A percentile compares a stretch with the other conserved stretches of the same genome.
These are phyloP conservation scores for Patella depressa DNA, from an alignment of 2,888 invertebrate species.

Conservation along the genomic window DNA sequence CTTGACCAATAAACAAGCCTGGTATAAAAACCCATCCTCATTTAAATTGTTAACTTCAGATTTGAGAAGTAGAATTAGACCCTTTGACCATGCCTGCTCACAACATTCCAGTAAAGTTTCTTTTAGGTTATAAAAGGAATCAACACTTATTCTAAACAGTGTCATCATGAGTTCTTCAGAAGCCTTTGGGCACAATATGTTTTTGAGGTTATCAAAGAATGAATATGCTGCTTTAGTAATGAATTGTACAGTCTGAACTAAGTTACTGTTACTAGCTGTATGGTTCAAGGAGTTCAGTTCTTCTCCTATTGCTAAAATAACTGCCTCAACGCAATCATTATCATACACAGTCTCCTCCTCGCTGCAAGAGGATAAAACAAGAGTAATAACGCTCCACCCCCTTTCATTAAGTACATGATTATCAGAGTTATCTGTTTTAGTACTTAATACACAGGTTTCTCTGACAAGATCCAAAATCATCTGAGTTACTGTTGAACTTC, in stretches of 20 bases:
- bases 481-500: neutral
- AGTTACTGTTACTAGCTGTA: constrained; percentile 28
- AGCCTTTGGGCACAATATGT: constrained; percentile 42
- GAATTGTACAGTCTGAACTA: constrained; percentile 51
- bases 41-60: constrained; percentile 48
- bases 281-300: constrained; percentile 33
- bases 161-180: constrained; percentile 53
- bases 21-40: constrained; percentile 45
- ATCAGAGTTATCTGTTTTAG: neutral
- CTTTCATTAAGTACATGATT: constrained; percentile 33
- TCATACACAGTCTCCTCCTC: constrained; percentile 46
- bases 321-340: constrained; percentile 39
- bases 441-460: constrained; percentile 11
- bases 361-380: constrained; percentile 50
- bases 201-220: constrained; percentile 58
- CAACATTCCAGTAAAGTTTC: neutral
- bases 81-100: constrained; percentile 47
- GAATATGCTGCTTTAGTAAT: constrained; percentile 55
- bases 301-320: constrained; percentile 39
- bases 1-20: constrained; percentile 34
- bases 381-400: constrained; percentile 53
- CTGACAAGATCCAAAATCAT: constrained; percentile 19
- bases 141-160: constrained; percentile 47
- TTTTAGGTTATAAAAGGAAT: constrained; percentile 23
- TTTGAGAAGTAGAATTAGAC: constrained; percentile 42